Base-by-base conservation (phyloP, 92 coral and sea anemone species). In the Actinostola sp. region DNA sequence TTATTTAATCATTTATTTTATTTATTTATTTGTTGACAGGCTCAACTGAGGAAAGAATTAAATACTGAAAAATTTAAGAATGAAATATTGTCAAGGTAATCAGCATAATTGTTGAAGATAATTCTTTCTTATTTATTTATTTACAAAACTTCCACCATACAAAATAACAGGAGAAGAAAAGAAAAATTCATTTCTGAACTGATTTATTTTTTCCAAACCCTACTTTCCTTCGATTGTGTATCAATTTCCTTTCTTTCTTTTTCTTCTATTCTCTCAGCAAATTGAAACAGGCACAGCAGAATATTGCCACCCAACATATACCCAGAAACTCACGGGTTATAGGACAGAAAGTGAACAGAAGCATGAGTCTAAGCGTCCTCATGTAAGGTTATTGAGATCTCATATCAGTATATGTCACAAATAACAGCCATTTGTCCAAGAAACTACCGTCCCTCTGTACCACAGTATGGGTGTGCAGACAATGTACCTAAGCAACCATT, bases 21-120 rank as follows among this genome's bases (percentile, higher is more conserved):
- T 27, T 5, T 27, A 11, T 72, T n/a, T 13, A 38, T 38, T 7
- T 8, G 29, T 53, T 85, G 8, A 17, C 57, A 93, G 99, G 92
- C 90, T 65, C 99, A 95, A 65, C 72, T 95, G 63, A 87, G 96
- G 71, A 95, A 95, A 74, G 99, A 91, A 63, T 53, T 95, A 60
- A 95, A 95, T 70, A 87, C 86, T 46, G 99, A 95, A 65, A 91
- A 92, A 67, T 95, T 95, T 69, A 95, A 92, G 82, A 95, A 95
- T 67, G 99, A 92, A 66, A 62, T 95, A 49, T 76, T 95, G 51
- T 92, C 97, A 69, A 95, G 99, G 99, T 95, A 73, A 0, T 26
- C 67, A n/a, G 28, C 26, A 48, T n/a, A 41, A 8, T 63, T 29
- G 38, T 28, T n/a, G 2, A 15, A 23, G 7, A 28, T 8, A 12